Conservation (phyloP, 2,888 invertebrate species). For the Ophioninae sp. region DNA sequence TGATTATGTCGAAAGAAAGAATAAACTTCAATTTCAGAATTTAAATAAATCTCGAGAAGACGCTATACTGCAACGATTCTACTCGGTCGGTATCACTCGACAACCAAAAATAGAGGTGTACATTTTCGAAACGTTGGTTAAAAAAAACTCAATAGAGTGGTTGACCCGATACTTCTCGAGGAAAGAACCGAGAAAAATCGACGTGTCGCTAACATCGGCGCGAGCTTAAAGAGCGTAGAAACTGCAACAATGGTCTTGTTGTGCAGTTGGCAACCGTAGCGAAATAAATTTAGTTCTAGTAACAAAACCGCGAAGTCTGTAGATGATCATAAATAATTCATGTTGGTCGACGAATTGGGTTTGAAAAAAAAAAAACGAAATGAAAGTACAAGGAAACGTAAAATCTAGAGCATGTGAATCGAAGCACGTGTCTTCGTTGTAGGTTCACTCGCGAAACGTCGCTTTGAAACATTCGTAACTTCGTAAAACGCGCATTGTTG, state of each 20-base stretch:
- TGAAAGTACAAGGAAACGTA: conserved; percentile 8
- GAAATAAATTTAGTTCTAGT: conserved; percentile 30
- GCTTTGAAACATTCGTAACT: conserved; percentile 26
- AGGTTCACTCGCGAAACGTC: conserved; percentile 36
- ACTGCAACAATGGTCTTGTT: background rate
- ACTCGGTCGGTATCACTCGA: background rate
- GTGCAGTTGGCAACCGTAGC: conserved; percentile 14
- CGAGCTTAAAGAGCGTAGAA: background rate
- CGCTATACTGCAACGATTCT: background rate
- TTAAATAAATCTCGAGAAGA: background rate
- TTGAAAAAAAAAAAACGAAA: conserved; percentile 28
- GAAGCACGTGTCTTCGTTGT: conserved; percentile 62
- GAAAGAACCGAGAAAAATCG: background rate
- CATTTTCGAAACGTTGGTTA: background rate
- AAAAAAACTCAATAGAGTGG: background rate
- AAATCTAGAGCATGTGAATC: conserved; percentile 64
- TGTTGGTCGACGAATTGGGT: background rate
- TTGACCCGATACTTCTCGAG: background rate
- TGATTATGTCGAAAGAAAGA: background rate
- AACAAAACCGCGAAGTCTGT: conserved; percentile 8
- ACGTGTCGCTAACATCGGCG: background rate
- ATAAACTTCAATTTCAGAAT: background rate
- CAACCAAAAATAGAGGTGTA: background rate
- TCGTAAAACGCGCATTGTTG: conserved; percentile 18
- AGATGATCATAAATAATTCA: conserved; percentile 54